Percentiles rank a stretch among this genome's conserved stretches.
Evolutionary conservation across 2,113 vertebrate genomes (phyloP).

Genomic region (Chaetops frenatus): DNA sequence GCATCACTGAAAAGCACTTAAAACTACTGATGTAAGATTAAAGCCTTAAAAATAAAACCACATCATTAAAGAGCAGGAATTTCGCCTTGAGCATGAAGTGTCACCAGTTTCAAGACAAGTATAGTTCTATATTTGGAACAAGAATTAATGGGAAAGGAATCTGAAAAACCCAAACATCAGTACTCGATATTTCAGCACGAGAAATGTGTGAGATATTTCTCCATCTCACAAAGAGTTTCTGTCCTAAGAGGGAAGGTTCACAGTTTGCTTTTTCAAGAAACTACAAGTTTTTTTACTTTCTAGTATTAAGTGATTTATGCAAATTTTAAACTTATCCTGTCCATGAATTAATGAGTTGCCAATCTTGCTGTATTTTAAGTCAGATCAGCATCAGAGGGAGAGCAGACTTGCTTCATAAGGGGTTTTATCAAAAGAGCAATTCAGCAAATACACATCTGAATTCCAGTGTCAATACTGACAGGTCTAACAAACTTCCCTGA

Average conservation of each 20-base stretch:
- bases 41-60: background rate
- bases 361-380: background rate
- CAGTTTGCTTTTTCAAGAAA: background rate
- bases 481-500: background rate
- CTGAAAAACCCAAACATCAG: background rate
- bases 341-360: background rate
- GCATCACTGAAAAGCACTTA: background rate
- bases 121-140: background rate
- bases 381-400: slow-evolving; percentile 25
- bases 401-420: background rate
- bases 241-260: background rate
- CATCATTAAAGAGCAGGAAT: background rate
- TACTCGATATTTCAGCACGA: accelerated
- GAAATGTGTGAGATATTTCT: background rate
- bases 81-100: background rate
- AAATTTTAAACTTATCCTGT: background rate
- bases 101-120: background rate
- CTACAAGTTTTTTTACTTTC: background rate
- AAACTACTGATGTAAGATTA: background rate
- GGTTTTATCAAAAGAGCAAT: background rate
- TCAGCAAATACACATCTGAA: background rate
- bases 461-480: background rate
- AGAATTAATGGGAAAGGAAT: background rate
- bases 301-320: background rate
- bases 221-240: background rate